Conservation (phyloP, 2,113 vertebrate species). For the Pterocles gutturalis region DNA sequence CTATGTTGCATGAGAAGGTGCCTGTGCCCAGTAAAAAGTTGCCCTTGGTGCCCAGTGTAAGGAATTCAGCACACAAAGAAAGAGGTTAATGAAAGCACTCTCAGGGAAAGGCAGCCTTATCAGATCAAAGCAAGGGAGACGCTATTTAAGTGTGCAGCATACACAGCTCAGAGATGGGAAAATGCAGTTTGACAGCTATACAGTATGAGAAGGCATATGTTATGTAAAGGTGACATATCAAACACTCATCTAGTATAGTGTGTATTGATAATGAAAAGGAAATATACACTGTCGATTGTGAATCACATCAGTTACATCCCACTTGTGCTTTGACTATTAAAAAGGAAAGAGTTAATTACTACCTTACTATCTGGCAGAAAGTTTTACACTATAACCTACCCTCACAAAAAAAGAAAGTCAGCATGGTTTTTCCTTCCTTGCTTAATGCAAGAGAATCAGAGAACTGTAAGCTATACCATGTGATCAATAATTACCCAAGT, state of each 20-base stretch:
- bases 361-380: neutral
- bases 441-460: neutral
- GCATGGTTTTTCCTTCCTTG: neutral
- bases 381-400: neutral
- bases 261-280: conserved; percentile 2
- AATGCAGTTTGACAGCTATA: neutral
- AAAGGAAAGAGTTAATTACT: neutral
- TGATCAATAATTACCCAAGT: neutral
- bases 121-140: neutral
- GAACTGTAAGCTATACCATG: neutral
- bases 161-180: neutral
- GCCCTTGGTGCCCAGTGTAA: neutral
- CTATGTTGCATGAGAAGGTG: neutral
- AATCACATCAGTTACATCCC: neutral
- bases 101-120: neutral
- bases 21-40: neutral
- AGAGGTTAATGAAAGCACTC: neutral
- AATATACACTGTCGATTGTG: neutral
- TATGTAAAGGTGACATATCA: neutral
- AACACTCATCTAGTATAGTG: neutral
- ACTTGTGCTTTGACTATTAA: neutral
- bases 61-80: neutral
- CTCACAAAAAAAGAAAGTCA: neutral
- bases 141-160: neutral
- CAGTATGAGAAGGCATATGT: neutral